Percentiles rank a stretch among this genome's conserved stretches.
These are phyloP conservation scores for Enchytraeus crypticus DNA, from an alignment of 2,888 invertebrate genomes.

Conservation along the genomic window DNA sequence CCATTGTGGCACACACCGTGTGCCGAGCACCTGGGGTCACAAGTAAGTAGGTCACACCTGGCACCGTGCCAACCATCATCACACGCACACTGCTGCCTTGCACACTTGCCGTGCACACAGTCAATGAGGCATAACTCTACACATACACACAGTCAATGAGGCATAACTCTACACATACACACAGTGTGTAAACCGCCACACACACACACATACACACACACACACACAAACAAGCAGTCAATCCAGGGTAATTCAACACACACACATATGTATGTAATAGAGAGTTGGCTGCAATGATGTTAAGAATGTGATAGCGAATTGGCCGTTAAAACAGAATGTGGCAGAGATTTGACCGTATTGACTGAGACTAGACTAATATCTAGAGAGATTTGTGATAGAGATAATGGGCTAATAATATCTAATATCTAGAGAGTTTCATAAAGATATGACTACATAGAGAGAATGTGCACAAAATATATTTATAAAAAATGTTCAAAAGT, in stretches of 20 bases:
- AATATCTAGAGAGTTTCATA: too few species aligned
- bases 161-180: neutral
- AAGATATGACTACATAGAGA: too few species aligned
- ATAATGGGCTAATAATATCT: too few species aligned
- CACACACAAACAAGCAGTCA: neutral
- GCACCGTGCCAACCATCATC: conserved; percentile 85
- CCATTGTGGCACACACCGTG: conserved; percentile 97
- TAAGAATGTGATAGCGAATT: too few species aligned
- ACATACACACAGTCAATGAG: neutral
- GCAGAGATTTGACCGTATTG: too few species aligned
- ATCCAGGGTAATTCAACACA: too few species aligned
- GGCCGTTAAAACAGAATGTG: too few species aligned
- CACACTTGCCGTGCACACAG: conserved; percentile 87
- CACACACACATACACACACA: neutral
- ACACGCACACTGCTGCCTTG: conserved; percentile 82
- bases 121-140: conserved; percentile 84
- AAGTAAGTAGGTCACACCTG: conserved; percentile 77
- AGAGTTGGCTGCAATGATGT: too few species aligned
- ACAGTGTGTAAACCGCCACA: neutral
- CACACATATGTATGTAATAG: neutral
- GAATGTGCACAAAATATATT: too few species aligned
- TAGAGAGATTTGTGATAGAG: too few species aligned
- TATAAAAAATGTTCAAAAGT: too few species aligned
- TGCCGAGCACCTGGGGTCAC: conserved; percentile 73
- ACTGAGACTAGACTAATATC: too few species aligned